Evolutionary conservation across 2,797 vertebrate species (phyloP).

Genomic region (Chrosomus eos): DNA sequence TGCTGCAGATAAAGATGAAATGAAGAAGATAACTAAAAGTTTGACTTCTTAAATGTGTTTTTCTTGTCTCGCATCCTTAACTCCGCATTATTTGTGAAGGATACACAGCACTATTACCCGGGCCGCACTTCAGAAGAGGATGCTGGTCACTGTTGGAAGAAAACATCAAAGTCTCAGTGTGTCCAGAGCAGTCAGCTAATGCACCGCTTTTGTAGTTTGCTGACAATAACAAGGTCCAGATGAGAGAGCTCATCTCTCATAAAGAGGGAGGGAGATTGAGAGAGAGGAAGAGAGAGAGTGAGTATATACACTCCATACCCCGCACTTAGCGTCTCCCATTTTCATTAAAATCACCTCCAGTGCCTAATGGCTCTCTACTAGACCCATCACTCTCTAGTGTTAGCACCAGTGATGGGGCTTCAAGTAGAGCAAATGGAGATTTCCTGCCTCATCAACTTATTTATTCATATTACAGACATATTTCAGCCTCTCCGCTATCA

Average conservation of each 20-base stretch:
- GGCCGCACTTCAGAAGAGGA: conserved; percentile 75
- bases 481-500: conserved; percentile 50
- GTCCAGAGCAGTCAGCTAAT: conserved; percentile 77
- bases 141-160: conserved; percentile 75
- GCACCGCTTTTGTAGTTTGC: conserved; percentile 80
- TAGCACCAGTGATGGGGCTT: conserved; percentile 66
- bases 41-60: conserved; percentile 59
- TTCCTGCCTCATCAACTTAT: conserved; percentile 61
- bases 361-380: conserved; percentile 74
- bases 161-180: conserved; percentile 80
- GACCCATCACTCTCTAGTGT: conserved; percentile 65
- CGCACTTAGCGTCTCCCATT: conserved; percentile 80
- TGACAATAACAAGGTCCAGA: conserved; percentile 82
- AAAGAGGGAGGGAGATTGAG: conserved; percentile 63
- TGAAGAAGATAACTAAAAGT: conserved; percentile 33
- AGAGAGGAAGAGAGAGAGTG: conserved; percentile 67
- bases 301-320: conserved; percentile 74
- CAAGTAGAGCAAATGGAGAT: conserved; percentile 63
- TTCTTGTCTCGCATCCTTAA: conserved; percentile 58
- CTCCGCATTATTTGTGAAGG: conserved; percentile 68
- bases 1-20: conserved; percentile 34
- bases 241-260: conserved; percentile 68
- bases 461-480: conserved; percentile 64
- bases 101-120: conserved; percentile 79
- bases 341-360: conserved; percentile 80